Percentiles rank a stretch among this genome's conserved stretches.
Conservation (phyloP, 2,888 invertebrate genomes). For the Perdita meconis region DNA sequence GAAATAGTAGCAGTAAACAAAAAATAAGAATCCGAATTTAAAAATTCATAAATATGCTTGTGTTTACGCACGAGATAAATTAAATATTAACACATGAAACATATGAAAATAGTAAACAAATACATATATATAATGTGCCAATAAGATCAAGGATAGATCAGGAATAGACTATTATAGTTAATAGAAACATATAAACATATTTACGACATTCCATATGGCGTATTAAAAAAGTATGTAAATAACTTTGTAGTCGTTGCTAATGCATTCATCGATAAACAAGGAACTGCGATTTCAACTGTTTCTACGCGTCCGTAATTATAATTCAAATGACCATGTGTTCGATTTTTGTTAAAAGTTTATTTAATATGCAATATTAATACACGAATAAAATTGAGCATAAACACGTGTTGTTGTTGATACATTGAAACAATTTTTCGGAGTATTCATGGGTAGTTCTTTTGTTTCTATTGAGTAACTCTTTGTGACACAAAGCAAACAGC, state of each 20-base stretch:
- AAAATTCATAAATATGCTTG: neutral
- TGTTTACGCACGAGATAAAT: neutral
- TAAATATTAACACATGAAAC: neutral
- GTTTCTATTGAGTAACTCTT: neutral
- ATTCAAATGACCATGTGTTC: neutral
- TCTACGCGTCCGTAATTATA: neutral
- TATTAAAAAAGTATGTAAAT: neutral
- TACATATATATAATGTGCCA: neutral
- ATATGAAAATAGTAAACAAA: neutral
- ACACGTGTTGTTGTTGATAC: neutral
- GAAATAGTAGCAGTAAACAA: too few relatives aligned
- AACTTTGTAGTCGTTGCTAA: neutral
- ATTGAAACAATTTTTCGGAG: neutral
- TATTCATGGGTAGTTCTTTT: neutral
- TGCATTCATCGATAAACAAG: neutral
- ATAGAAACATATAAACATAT: neutral
- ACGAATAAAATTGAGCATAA: neutral
- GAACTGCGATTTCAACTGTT: neutral
- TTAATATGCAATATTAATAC: too few relatives aligned
- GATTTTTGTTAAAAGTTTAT: neutral
- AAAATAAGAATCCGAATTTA: constrained; percentile 3
- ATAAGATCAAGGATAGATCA: neutral
- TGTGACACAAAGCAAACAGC: neutral
- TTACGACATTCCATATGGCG: constrained; percentile 35
- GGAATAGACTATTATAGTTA: neutral